Conservation (phyloP, 2,113 vertebrate species). For the Phalacrocorax carbo region DNA sequence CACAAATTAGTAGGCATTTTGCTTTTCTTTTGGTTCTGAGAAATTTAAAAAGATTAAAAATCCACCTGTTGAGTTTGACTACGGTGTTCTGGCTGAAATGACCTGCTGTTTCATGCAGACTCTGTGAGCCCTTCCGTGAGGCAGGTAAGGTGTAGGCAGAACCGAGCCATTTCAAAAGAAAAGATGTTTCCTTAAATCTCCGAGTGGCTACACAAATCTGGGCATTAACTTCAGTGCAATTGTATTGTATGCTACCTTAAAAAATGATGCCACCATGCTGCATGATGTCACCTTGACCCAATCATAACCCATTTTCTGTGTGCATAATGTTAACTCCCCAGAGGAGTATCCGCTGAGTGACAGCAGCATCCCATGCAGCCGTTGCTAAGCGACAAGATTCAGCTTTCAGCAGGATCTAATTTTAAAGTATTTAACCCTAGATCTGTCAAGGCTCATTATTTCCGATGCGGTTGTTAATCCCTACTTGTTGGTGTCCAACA, state of each 20-base stretch:
- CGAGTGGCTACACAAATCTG: not conserved
- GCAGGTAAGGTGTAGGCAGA: not conserved
- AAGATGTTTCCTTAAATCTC: not conserved
- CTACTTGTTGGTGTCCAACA: conserved; percentile 1
- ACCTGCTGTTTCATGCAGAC: rapidly evolving
- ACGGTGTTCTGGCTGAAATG: not conserved
- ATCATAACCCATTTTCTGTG: conserved; percentile 67
- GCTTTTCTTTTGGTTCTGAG: not conserved
- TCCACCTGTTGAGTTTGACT: not conserved
- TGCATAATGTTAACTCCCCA: conserved; percentile 51
- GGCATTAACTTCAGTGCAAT: not conserved
- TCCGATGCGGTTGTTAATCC: conserved; percentile 7
- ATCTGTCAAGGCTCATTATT: conserved; percentile 58
- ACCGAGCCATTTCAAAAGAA: not conserved
- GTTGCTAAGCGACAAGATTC: conserved; percentile 77
- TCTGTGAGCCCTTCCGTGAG: not conserved
- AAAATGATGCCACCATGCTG: not conserved
- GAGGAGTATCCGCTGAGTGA: conserved; percentile 70
- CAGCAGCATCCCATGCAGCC: conserved; percentile 68
- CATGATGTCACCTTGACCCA: conserved; percentile 78
- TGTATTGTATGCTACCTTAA: conserved; percentile 37
- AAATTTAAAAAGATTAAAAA: not conserved
- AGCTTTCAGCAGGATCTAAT: conserved; percentile 69
- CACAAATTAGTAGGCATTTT: not conserved
- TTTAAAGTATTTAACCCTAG: conserved; percentile 76